Evolutionary conservation across 2,888 invertebrate species (phyloP), one percentile per base, ranked within the genome.

Genomic region (Agonopterix alstromeriana): DNA sequence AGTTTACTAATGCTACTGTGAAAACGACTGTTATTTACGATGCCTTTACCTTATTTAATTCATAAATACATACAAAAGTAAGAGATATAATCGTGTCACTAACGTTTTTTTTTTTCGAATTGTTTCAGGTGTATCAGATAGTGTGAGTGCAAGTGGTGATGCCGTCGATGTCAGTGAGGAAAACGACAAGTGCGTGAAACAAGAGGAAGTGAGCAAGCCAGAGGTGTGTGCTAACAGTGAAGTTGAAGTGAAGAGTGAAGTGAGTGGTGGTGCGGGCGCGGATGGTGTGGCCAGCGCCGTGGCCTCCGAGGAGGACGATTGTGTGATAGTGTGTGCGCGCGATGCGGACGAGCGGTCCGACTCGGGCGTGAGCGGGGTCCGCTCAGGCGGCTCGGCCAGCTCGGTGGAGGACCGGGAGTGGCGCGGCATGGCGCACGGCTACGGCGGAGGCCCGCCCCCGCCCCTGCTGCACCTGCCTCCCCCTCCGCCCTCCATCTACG

Each of bases 401-500:
- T 92, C 94, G 65, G 93, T 93, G 81, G 94, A 94, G 73, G 93
- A 93, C 77, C 91, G 94, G 79, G 93, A 93, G 82, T 94, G 94
- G 77, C 90, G 94, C 77, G 94, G 93, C 76, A 91, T 91, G 85
- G 92, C 93, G 74, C 93, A 93, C 93, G 83, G 91, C 82, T 86
- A 84, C 76, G 91, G 92, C 67, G 93, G 93, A 84, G 93, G 93
- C 36, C 92, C 92, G 64, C 91, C 83, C 64, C 86, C 86, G 77
- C 89, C 78, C 67, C 76, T 83, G 71, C 79, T 77, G 73, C 86
- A 82, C 68, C 77, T 84, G 65, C 79, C 85, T 61, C 83, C 82
- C 73, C 85, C 82, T 68, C 86, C 88, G 67, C 82, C 89, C 66
- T 69, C 89, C 77, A 76, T 89, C 68, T 90, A 90, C 71, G 76